Percentiles rank a stretch among this genome's conserved stretches.
Evolutionary conservation across 2,113 vertebrate species (phyloP).

Genomic region (Picathartes gymnocephalus): DNA sequence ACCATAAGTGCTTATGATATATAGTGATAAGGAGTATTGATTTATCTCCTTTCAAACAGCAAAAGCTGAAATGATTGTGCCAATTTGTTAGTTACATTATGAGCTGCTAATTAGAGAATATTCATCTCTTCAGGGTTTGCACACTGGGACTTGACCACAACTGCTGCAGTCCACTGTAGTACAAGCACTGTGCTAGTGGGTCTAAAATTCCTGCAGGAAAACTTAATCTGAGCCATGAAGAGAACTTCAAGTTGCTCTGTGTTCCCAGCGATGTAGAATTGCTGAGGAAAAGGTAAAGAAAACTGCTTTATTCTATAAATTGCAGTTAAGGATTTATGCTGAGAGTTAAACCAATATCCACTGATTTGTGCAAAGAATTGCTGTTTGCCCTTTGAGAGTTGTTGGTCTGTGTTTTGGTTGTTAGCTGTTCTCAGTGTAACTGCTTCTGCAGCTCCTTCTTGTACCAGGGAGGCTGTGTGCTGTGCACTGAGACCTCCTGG

Average conservation of each 20-base stretch:
- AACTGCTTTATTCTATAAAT: neutral
- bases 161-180: neutral
- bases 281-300: neutral
- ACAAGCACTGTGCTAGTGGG: neutral
- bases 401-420: neutral
- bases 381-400: neutral
- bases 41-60: neutral
- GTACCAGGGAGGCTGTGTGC: neutral
- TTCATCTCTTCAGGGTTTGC: neutral
- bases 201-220: neutral
- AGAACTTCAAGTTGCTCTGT: neutral
- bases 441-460: neutral
- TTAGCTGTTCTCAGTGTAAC: neutral
- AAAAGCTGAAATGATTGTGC: neutral
- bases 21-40: fast-evolving
- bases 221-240: neutral
- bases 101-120: neutral
- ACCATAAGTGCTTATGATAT: neutral
- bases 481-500: neutral
- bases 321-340: neutral
- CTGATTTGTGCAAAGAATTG: neutral
- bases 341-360: neutral
- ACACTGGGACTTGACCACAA: neutral
- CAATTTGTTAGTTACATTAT: neutral
- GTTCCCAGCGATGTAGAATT: neutral